phyloP scores from a whole-genome alignment of 2,888 invertebrate species.

The Hypercompe scribonia region DNA sequence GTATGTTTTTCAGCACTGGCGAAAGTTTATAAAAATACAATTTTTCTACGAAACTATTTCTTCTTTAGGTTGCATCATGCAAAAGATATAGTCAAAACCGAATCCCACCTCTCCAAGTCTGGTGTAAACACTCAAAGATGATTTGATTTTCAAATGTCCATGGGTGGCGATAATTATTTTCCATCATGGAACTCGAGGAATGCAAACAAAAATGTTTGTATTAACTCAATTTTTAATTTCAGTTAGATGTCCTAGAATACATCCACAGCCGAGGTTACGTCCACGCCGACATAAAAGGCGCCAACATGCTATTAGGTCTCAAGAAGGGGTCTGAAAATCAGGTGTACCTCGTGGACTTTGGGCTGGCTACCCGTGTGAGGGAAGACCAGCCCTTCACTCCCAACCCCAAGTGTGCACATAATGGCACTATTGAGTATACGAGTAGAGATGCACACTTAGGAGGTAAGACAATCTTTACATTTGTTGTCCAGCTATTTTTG shows the following conservation, averaged over 20 bases:
- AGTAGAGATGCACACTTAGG: slow-evolving; percentile 98
- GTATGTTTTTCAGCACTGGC: no score
- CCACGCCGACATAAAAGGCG: slow-evolving; percentile 98
- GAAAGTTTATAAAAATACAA: no score
- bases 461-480: slow-evolving; percentile 73
- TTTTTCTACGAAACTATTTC: no score
- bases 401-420: slow-evolving; percentile 96
- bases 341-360: slow-evolving; percentile 97
- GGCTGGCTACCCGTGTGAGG: slow-evolving; percentile 92
- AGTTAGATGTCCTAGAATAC: slow-evolving; percentile 96
- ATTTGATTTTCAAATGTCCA: no score
- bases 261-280: slow-evolving; percentile 96
- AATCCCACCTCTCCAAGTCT: no score
- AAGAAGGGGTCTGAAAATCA: slow-evolving; percentile 89
- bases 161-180: no score
- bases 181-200: neutral
- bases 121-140: no score
- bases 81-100: no score
- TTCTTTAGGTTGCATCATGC: no score
- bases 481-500: neutral
- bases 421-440: slow-evolving; percentile 98
- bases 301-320: slow-evolving; percentile 94
- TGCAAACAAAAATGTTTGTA: neutral
- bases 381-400: slow-evolving; percentile 92
- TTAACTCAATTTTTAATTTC: slow-evolving; percentile 56